Evolutionary conservation across 2,888 invertebrate genomes (phyloP), one percentile per base, ranked within the genome.

Genomic region (Lucinisca nassula): DNA sequence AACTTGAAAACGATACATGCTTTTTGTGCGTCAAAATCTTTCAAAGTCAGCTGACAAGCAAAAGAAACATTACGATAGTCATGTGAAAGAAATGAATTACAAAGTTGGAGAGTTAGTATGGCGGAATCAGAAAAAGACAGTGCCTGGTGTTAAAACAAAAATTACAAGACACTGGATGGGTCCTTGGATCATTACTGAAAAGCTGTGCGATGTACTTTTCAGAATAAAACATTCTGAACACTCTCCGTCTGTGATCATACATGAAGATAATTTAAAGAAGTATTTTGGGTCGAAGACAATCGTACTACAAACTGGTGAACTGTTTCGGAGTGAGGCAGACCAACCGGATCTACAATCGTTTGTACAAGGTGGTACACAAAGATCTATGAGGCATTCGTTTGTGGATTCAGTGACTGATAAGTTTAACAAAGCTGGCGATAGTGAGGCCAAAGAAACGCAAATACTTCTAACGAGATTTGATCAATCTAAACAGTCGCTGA

Each of bases 91-190:
- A 24, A 24, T 72, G 21, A 45, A 79, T 17, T 85, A 78, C 40
- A 37, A 17, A 40, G 73, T 73, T 37, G 73, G 73, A 37, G 73
- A 61, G 4, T 40, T 61, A 61, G 78, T 78, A 10, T 51, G 58
- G 78, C n/a, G 78, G 1, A 78, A 78, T 45, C 70, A 77, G 67
- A 78, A 55, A 38, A 24, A 83, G 40, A 73, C 21, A 24, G 24
- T 55, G 27, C 70, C 30, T 38, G 79, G 76, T 61, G 30, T 72
- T 4, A 85, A 85, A 67, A 17, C 61, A 32, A 81, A 85, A 45
- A 32, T 85, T 12, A 38, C 45, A n/a, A 40, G 80, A 40, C 51
- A 85, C 37, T 85, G 85, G 81, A 81, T 78, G 35, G 85, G 85
- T 2, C 85, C 81, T 12, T 85, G 85, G 77, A 55, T 75, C 49